Evolutionary conservation across 2,113 vertebrate species (phyloP), one percentile per base, ranked within the genome.

Genomic region (Galbula dea): DNA sequence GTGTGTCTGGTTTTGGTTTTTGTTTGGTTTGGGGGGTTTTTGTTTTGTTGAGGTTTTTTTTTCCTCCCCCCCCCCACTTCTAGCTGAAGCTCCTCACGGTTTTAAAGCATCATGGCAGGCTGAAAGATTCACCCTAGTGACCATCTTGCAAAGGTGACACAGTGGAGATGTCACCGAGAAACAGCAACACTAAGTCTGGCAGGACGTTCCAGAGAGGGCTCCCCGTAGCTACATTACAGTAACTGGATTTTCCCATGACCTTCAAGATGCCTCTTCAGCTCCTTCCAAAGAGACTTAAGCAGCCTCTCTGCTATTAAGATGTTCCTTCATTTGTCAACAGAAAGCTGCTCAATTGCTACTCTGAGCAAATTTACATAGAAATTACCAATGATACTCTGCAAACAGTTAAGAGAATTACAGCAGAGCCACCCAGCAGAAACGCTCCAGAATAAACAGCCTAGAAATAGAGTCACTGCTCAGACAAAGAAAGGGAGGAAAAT

Each of bases 331-430:
- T 96, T 97, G 93, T 97, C 95, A 97, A 96, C 83, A 97, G 82
- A 96, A 97, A 95, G 72, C 93, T 89, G 85, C 86, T 97, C 95
- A 97, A 96, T 96, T 97, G 96, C 91, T 94, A 95, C 91, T 49
- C 83, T 93, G 94, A 95, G 78, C 86, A 98, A 97, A 98, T 98
- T 97, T 97, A 95, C 97, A 97, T 94, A 96, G 94, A 96, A 97
- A 97, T 97, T 95, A 95, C 93, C 90, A 84, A 69, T 30, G 91
- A 96, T 93, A 84, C 67, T 97, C 89, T 91, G 93, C 88, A 97
- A 96, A 97, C 18, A 86, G 88, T 88, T 72, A 75, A 45, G 73
- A 92, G 78, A 97, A 96, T 94, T 96, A 89, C 59, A 95, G 91
- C 43, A 72, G 73, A 94, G 59, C 67, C 29, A 83, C 39, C 45